phyloP scores from a whole-genome alignment of 2,888 invertebrate genomes.

The Leptinotarsa haldemani region DNA sequence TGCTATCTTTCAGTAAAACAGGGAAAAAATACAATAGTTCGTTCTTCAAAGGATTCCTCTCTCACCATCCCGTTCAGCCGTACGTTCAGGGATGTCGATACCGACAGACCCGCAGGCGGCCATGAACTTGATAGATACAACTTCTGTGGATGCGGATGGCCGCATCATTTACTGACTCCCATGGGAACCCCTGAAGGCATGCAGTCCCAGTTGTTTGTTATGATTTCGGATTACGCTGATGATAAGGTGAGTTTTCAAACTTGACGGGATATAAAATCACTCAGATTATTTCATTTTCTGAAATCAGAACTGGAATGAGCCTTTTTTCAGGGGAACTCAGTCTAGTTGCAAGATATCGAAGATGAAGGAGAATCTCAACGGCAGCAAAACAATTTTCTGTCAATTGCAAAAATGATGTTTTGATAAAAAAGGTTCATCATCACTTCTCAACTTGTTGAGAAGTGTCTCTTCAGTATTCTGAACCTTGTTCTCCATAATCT shows the following conservation, averaged over 20 bases:
- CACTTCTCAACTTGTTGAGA: no score
- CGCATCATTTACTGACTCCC: conserved; percentile 83
- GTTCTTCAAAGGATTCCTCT: conserved; percentile 77
- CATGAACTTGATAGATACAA: conserved; percentile 72
- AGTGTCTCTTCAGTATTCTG: no score
- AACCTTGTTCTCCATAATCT: no score
- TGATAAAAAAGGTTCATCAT: no score
- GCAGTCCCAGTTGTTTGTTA: conserved; percentile 78
- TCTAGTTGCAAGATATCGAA: no score
- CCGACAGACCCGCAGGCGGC: conserved; percentile 71
- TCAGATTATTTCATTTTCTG: no score
- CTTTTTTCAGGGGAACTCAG: no score
- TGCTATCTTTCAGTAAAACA: conserved; percentile 70
- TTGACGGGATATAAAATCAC: no score
- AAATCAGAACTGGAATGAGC: no score
- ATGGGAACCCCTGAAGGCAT: conserved; percentile 77
- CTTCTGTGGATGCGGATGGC: conserved; percentile 92
- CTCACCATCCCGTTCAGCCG: conserved; percentile 88
- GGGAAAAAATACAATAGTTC: conserved; percentile 75
- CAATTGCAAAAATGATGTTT: no score
- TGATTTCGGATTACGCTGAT: conserved; percentile 79
- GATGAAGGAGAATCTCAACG: no score
- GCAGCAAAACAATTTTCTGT: no score
- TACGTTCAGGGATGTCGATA: conserved; percentile 80
- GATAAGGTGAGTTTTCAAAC: conserved; percentile 69